Conservation (phyloP, 2,797 vertebrate genomes). For the Smutsia temminckii region DNA sequence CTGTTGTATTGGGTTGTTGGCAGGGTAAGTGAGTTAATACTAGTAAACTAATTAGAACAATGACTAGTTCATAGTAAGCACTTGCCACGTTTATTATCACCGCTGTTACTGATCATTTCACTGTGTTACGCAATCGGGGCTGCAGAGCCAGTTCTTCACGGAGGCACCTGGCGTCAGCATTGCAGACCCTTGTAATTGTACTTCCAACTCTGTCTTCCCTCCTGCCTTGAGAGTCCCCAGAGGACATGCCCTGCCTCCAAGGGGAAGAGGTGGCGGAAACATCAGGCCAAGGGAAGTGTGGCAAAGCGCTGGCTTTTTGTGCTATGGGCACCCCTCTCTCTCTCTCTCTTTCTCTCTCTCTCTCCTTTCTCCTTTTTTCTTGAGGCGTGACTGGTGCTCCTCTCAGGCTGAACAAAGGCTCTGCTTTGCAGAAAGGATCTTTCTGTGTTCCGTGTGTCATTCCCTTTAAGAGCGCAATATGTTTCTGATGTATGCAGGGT, state of each 20-base stretch:
- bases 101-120: not conserved
- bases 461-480: conserved; percentile 77
- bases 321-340: not conserved
- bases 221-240: not conserved
- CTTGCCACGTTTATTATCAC: not conserved
- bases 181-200: not conserved
- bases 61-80: not conserved
- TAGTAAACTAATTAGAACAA: not conserved
- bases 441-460: conserved; percentile 56
- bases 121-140: not conserved
- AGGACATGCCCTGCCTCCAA: too few relatives aligned
- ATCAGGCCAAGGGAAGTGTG: too few relatives aligned
- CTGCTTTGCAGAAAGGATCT: conserved; percentile 64
- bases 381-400: conserved; percentile 68
- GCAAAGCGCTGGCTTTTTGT: accelerated
- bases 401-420: conserved; percentile 66
- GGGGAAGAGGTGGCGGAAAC: not conserved
- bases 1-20: not conserved
- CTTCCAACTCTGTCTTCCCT: not conserved
- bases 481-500: conserved; percentile 67
- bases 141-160: not conserved
- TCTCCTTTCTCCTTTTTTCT: not conserved
- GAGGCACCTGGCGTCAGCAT: not conserved
- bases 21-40: not conserved
- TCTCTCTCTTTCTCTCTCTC: not conserved